A percentile compares a stretch with the other conserved stretches of the same genome.
phyloP scores from a whole-genome alignment of 1,140 invertebrate genomes.

The Helicoverpa zea region DNA sequence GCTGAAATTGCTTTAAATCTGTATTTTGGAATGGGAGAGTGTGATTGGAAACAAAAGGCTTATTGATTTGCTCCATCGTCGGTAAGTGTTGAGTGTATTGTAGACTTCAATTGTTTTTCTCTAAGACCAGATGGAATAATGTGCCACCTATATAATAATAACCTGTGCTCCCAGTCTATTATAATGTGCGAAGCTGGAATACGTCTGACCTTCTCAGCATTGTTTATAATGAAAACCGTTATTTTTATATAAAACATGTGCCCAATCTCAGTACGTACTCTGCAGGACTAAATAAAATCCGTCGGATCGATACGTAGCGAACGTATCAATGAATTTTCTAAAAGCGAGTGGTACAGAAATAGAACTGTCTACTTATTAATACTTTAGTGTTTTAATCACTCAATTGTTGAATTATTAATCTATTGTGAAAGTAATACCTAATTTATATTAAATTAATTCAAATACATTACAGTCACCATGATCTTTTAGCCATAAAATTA shows the following conservation, averaged over 20 bases:
- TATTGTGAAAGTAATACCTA: no score
- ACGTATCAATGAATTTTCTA: conserved; percentile 19
- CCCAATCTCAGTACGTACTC: background rate
- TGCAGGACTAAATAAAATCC: conserved; percentile 30
- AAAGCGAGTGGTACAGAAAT: background rate
- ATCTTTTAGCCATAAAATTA: no score
- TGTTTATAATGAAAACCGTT: conserved; percentile 44
- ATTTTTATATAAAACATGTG: conserved; percentile 43
- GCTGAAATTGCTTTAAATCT: conserved; percentile 16
- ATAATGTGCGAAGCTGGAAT: conserved; percentile 15
- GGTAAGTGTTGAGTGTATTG: background rate
- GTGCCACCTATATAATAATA: conserved; percentile 31
- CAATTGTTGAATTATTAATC: no score
- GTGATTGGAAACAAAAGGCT: background rate
- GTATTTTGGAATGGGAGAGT: background rate
- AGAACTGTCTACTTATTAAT: background rate
- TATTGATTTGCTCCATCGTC: background rate
- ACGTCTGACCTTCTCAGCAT: conserved; percentile 19
- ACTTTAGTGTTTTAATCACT: background rate
- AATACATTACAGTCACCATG: no score
- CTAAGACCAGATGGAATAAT: background rate
- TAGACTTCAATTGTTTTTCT: background rate
- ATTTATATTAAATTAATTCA: no score
- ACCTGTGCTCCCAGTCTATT: conserved; percentile 19
- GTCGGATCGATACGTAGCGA: conserved; percentile 29